Conservation (phyloP, 2,888 invertebrate species). For the Amitus sp. region DNA sequence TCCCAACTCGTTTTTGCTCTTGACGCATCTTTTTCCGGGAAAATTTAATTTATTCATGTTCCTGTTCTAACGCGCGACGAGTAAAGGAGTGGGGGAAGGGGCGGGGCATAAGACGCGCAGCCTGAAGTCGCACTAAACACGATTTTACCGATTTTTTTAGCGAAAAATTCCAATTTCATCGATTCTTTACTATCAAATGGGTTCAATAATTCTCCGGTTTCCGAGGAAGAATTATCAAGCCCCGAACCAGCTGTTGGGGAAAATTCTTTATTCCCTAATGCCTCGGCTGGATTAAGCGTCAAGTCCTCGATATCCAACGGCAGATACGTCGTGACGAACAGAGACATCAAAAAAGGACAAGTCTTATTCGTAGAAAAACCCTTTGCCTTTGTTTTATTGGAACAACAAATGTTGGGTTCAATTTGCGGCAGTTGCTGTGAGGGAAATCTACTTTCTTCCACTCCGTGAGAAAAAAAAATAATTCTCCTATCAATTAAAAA, state of each 20-base stretch:
- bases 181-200: no score
- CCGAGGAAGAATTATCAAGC: no score
- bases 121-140: no score
- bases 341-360: conserved; percentile 73
- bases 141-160: conserved; percentile 10
- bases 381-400: conserved; percentile 78
- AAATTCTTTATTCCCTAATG: conserved; percentile 68
- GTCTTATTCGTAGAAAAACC: conserved; percentile 84
- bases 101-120: no score
- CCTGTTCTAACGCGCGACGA: no score
- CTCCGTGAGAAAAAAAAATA: conserved; percentile 70
- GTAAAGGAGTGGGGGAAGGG: no score
- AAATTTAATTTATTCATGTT: no score
- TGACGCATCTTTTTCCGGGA: no score
- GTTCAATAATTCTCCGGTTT: no score
- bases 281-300: conserved; percentile 68
- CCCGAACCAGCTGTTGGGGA: conserved; percentile 67
- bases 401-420: conserved; percentile 65
- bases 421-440: conserved; percentile 82
- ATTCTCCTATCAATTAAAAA: conserved; percentile 64
- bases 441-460: conserved; percentile 66
- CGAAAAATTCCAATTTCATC: conserved; percentile 12
- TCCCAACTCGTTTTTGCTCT: no score
- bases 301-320: conserved; percentile 72
- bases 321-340: conserved; percentile 73